Percentiles rank a stretch among this genome's conserved stretches.
Evolutionary conservation across 2,888 invertebrate genomes (phyloP).

Genomic region (Balanococcus diminutus): DNA sequence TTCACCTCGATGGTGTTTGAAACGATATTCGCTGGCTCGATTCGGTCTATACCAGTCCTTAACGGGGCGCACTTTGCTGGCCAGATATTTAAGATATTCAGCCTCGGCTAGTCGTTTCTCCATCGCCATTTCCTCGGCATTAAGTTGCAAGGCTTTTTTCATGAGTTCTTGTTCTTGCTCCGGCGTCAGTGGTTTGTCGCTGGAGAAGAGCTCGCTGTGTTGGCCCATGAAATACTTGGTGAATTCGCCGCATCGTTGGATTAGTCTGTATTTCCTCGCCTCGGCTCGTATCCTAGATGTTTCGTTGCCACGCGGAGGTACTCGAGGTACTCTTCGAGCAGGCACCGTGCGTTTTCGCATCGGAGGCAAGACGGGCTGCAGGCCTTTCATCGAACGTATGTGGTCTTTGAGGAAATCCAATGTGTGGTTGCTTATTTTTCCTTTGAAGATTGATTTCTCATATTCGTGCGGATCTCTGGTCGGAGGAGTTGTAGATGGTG

Average conservation of each 20-base stretch:
- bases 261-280: conserved; percentile 5
- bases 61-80: not conserved
- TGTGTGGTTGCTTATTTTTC: not conserved
- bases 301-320: conserved; percentile 17
- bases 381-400: not conserved
- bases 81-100: not conserved
- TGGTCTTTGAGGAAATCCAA: conserved; percentile 12
- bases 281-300: conserved; percentile 40
- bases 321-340: not conserved
- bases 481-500: not conserved
- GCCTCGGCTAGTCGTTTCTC: not conserved
- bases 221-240: not conserved
- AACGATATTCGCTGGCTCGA: conserved; percentile 21
- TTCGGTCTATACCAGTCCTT: conserved; percentile 15
- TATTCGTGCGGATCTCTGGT: conserved; percentile 26
- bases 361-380: not conserved
- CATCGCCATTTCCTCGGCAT: conserved; percentile 14
- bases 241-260: conserved; percentile 34
- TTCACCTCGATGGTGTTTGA: conserved; percentile 12
- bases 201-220: not conserved
- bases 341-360: not conserved
- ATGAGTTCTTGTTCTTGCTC: not conserved
- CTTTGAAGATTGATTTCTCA: not conserved
- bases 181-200: not conserved
- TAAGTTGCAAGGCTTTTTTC: not conserved